Base-by-base conservation (phyloP, 2,113 vertebrate genomes). In the Theristicus caerulescens region DNA sequence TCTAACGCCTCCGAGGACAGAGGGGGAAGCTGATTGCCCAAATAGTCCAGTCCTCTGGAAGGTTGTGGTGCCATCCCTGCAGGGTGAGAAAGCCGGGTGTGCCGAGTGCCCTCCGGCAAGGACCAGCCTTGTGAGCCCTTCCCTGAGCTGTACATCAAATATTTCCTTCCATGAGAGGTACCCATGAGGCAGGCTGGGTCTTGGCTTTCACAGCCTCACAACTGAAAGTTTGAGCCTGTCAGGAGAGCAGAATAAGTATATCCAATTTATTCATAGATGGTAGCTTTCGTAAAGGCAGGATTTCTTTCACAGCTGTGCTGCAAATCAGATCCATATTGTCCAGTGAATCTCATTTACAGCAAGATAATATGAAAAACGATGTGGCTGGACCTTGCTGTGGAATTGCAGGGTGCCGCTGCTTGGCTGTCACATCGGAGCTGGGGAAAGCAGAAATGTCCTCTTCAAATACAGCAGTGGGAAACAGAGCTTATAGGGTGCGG, bases 221-320 rank as follows among this genome's bases (percentile, higher is more conserved):
- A 3, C 11, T 27, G 34, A 15, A 57, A 38, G 36, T 81, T 18
- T 36, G 62, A 91, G 71, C 47, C 66, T 83, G 59, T 55, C 74
- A 74, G 80, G 66, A 94, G 62, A 18, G 58, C 78, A 78, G 71
- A 55, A 70, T 71, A 46, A 81, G 81, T 57, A 44, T 70, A 74
- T 61, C 86, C 42, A 49, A 65, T 95, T 96, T 96, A 96, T 91
- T 94, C 86, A 83, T 40, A 78, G 86, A 25, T 6, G 17, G 89
- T 36, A 79, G 79, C 82, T 88, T 72, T 59, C 81, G 80, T 81
- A 80, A 73, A 97, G 91, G 86, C 86, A 89, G 95, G 83, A 55
- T 83, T 95, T 82, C 74, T 94, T 65, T 79, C 91, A 73, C 86
- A 93, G 78, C 65, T 94, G 83, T 49, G 88, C 82, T 88, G 57